Percentiles rank a stretch among this genome's conserved stretches.
These are phyloP conservation scores for Pycnomerus fuliginosus DNA, from an alignment of 2,888 invertebrate species.

Conservation along the genomic window DNA sequence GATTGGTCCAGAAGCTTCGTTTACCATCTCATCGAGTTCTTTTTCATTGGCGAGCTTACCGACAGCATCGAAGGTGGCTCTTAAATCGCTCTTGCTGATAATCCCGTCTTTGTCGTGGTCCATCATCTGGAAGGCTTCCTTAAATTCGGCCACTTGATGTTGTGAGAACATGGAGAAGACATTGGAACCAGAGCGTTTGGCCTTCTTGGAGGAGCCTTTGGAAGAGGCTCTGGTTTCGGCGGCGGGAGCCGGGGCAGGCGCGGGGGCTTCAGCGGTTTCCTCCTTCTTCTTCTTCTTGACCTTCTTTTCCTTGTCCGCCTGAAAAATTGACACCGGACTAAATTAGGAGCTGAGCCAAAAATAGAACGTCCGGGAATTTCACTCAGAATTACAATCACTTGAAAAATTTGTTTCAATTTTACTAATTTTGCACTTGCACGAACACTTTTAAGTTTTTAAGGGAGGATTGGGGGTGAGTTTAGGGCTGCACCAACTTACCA, in stretches of 20 bases:
- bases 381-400: neutral
- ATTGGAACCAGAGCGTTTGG: slow-evolving; percentile 90
- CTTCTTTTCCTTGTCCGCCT: slow-evolving; percentile 95
- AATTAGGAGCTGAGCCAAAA: slow-evolving; percentile 1
- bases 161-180: slow-evolving; percentile 97
- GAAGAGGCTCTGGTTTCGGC: slow-evolving; percentile 74
- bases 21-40: slow-evolving; percentile 87
- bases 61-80: slow-evolving; percentile 88
- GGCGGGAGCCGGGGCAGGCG: slow-evolving; percentile 68
- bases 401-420: neutral
- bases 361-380: neutral
- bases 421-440: neutral
- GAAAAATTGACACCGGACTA: slow-evolving; percentile 15
- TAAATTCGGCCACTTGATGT: slow-evolving; percentile 95
- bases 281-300: slow-evolving; percentile 85
- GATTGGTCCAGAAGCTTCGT: slow-evolving; percentile 85
- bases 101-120: slow-evolving; percentile 87
- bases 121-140: slow-evolving; percentile 93
- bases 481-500: slow-evolving; percentile 42
- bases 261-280: slow-evolving; percentile 66
- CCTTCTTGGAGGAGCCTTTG: slow-evolving; percentile 77
- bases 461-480: neutral
- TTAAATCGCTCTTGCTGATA: slow-evolving; percentile 81
- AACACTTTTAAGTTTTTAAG: neutral
- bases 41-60: slow-evolving; percentile 88